These are phyloP conservation scores for Labroides dimidiatus DNA, from an alignment of 2,797 vertebrate genomes.

Conservation along the genomic window DNA sequence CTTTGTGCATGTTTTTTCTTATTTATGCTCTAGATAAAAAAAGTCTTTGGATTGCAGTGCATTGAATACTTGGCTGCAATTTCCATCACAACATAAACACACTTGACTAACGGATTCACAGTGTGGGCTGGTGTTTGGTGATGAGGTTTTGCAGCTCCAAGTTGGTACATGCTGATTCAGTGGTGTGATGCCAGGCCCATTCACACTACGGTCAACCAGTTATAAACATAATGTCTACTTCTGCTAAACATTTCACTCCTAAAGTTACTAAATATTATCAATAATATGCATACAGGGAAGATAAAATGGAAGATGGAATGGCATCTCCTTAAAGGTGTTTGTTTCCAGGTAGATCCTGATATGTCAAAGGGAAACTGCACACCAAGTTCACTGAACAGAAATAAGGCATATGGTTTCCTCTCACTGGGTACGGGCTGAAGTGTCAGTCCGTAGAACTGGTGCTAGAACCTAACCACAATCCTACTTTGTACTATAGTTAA, in stretches of 20 bases:
- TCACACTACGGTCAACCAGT: conserved; percentile 78
- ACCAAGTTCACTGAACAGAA: conserved; percentile 14
- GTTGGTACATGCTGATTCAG: conserved; percentile 89
- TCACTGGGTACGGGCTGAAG: conserved; percentile 31
- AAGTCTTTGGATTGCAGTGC: conserved; percentile 76
- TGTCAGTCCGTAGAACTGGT: conserved; percentile 36
- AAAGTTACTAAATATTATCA: conserved; percentile 5
- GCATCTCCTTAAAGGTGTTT: conserved; percentile 9
- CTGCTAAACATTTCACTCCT: conserved; percentile 3
- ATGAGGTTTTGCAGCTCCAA: conserved; percentile 80
- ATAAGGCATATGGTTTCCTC: conserved; percentile 15
- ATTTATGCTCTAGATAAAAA: conserved; percentile 26
- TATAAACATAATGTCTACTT: not conserved
- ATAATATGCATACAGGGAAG: conserved; percentile 10
- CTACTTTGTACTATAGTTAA: conserved; percentile 17
- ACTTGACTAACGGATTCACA: conserved; percentile 58
- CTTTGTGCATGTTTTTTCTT: conserved; percentile 54
- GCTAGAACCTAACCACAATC: conserved; percentile 32
- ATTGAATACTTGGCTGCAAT: conserved; percentile 77
- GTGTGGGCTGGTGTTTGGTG: conserved; percentile 72
- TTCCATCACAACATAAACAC: conserved; percentile 75
- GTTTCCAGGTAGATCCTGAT: conserved; percentile 3
- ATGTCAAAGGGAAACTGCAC: conserved; percentile 13
- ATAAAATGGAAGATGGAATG: conserved; percentile 6
- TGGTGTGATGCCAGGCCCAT: conserved; percentile 90